Percentiles rank a stretch among this genome's conserved stretches.
phyloP scores from a whole-genome alignment of 37 sponge, comb jelly and placozoan species.

The Aplysina aerophoba region DNA sequence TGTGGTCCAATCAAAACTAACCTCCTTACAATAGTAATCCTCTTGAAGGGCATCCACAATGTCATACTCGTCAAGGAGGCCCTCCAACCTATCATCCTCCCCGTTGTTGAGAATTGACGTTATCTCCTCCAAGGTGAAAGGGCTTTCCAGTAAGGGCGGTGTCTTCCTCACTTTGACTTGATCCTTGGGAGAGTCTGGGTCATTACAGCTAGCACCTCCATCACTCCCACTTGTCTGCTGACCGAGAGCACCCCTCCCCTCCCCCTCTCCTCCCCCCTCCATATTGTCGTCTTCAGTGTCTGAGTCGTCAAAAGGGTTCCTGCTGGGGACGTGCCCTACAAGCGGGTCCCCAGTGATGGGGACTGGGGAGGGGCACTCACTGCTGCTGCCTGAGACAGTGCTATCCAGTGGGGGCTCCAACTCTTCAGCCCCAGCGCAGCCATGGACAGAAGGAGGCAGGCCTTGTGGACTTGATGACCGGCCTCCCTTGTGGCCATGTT shows the following conservation, averaged over 20 bases:
- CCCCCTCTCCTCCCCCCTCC: background rate
- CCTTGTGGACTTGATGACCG: too few relatives aligned
- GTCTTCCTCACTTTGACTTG: background rate
- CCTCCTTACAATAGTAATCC: constrained; percentile 21
- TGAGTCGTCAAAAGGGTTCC: background rate
- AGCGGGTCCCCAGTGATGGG: too few relatives aligned
- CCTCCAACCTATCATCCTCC: background rate
- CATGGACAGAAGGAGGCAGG: too few relatives aligned
- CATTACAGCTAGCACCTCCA: background rate
- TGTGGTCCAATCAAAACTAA: too few relatives aligned
- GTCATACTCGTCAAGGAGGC: constrained; percentile 24
- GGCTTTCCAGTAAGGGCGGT: background rate
- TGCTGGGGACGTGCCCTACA: background rate
- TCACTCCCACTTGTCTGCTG: background rate
- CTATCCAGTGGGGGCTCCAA: too few relatives aligned
- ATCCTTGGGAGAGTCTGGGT: background rate
- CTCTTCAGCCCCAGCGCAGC: too few relatives aligned
- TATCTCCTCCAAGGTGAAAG: background rate
- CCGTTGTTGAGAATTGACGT: constrained; percentile 9
- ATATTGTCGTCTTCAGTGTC: constrained; percentile 3
- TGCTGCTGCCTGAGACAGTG: too few relatives aligned
- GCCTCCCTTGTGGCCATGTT: too few relatives aligned
- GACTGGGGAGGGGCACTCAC: too few relatives aligned
- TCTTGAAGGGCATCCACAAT: constrained; percentile 24
- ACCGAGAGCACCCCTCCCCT: background rate